Percentiles rank a stretch among this genome's conserved stretches.
Conservation (phyloP, 2,797 vertebrate species). For the Psittacula echo region DNA sequence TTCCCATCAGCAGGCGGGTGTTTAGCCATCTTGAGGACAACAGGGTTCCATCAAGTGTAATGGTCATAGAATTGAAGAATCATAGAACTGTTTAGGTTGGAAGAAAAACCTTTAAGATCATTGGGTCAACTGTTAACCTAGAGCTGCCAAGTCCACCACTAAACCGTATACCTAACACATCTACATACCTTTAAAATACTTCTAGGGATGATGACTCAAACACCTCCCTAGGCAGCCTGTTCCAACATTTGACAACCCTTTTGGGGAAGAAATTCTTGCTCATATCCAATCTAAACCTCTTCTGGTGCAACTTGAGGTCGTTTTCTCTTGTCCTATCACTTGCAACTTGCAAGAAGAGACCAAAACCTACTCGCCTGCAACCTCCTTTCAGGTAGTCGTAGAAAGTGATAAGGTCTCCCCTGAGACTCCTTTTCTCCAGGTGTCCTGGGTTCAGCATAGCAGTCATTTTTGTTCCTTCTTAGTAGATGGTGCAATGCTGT, state of each 20-base stretch:
- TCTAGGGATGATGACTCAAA: neutral
- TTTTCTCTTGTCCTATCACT: neutral
- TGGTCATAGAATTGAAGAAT: neutral
- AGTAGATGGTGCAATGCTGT: too few species aligned
- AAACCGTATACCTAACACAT: neutral
- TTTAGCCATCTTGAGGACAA: neutral
- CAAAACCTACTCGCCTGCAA: too few species aligned
- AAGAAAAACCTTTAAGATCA: neutral
- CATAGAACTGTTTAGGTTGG: neutral
- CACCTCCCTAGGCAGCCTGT: neutral
- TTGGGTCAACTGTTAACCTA: neutral
- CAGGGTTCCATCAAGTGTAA: neutral
- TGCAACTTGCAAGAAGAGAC: neutral
- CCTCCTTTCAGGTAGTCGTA: neutral
- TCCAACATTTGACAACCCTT: neutral
- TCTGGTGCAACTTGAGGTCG: neutral
- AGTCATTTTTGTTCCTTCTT: too few species aligned
- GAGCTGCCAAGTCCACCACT: neutral
- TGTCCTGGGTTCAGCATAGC: too few species aligned
- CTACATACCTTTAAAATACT: neutral
- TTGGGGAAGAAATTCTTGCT: neutral
- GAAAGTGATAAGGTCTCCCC: neutral
- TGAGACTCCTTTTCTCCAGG: neutral
- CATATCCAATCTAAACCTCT: neutral
- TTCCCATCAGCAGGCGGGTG: neutral